Evolutionary conservation across 1,140 invertebrate species (phyloP).

Genomic region (Conopomorpha cramerella): DNA sequence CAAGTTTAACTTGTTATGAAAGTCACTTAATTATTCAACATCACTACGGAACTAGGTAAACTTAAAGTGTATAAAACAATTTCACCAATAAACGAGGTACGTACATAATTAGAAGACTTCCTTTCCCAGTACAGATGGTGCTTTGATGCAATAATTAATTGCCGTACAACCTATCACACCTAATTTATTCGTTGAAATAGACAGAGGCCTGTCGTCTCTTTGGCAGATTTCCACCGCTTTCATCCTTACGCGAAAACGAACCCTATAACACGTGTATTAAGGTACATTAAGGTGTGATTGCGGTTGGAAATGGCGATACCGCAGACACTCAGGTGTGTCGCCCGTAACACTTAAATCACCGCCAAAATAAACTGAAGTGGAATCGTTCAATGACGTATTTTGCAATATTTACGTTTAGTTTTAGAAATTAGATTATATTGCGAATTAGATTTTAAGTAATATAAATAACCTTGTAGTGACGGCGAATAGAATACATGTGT

Average conservation of each 20-base stretch:
- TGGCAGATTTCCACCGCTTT: conserved; percentile 39
- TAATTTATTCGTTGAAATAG: conserved; percentile 57
- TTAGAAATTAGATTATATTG: no score
- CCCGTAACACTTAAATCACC: conserved; percentile 42
- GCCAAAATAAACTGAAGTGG: conserved; percentile 53
- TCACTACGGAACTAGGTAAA: not conserved
- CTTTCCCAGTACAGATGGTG: conserved; percentile 42
- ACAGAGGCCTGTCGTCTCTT: conserved; percentile 44
- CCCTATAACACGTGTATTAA: conserved; percentile 11
- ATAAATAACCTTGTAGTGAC: no score
- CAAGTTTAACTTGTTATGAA: not conserved
- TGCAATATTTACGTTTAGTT: no score
- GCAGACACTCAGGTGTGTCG: conserved; percentile 30
- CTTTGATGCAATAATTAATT: conserved; percentile 62
- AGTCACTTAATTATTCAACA: not conserved
- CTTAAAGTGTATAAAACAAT: not conserved
- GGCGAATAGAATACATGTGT: no score
- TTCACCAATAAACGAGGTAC: not conserved
- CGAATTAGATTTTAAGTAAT: no score
- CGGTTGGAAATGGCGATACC: conserved; percentile 19
- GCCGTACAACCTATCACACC: conserved; percentile 57
- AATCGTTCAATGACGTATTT: conserved; percentile 37
- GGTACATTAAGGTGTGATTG: conserved; percentile 7
- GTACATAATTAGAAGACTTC: conserved; percentile 33
- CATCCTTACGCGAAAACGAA: conserved; percentile 8